Evolutionary conservation across 2,888 invertebrate species (phyloP).

Genomic region (Rhorus exstirpatorius): DNA sequence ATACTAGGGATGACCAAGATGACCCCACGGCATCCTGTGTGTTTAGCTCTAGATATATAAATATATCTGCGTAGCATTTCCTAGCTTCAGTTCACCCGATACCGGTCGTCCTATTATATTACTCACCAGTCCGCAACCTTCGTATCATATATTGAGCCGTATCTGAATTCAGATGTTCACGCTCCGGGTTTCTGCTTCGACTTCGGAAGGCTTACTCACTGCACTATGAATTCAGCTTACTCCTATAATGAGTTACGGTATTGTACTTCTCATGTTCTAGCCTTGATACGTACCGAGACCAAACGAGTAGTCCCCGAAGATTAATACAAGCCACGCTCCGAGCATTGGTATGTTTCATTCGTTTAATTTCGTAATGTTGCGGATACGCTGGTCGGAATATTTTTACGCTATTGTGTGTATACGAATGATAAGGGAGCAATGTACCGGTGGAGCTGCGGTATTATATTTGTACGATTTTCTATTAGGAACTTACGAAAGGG

Average conservation of each 20-base stretch:
- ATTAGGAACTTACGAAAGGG: too few relatives aligned
- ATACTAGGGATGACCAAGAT: constrained; percentile 41
- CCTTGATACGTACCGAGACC: constrained; percentile 14
- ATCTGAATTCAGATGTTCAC: constrained; percentile 74
- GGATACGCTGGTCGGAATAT: too few relatives aligned
- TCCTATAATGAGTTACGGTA: constrained; percentile 37
- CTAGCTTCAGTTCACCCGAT: constrained; percentile 37
- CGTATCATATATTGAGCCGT: constrained; percentile 66
- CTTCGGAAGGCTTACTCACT: constrained; percentile 4
- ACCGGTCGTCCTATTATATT: constrained; percentile 35
- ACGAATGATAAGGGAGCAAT: too few relatives aligned
- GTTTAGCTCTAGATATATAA: constrained; percentile 29
- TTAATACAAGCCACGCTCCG: neutral
- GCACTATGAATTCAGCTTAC: constrained; percentile 56
- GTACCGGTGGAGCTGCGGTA: too few relatives aligned
- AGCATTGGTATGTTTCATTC: neutral
- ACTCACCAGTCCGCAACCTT: constrained; percentile 53
- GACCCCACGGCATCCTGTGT: constrained; percentile 45
- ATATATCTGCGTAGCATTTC: constrained; percentile 5
- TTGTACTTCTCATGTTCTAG: constrained; percentile 5
- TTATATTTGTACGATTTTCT: too few relatives aligned
- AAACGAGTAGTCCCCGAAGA: neutral
- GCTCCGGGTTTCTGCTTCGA: constrained; percentile 67
- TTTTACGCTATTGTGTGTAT: too few relatives aligned
- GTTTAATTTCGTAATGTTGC: too few relatives aligned